Percentiles rank a stretch among this genome's conserved stretches.
Evolutionary conservation across 2,113 vertebrate species (phyloP).

Genomic region (Lophius piscatorius): DNA sequence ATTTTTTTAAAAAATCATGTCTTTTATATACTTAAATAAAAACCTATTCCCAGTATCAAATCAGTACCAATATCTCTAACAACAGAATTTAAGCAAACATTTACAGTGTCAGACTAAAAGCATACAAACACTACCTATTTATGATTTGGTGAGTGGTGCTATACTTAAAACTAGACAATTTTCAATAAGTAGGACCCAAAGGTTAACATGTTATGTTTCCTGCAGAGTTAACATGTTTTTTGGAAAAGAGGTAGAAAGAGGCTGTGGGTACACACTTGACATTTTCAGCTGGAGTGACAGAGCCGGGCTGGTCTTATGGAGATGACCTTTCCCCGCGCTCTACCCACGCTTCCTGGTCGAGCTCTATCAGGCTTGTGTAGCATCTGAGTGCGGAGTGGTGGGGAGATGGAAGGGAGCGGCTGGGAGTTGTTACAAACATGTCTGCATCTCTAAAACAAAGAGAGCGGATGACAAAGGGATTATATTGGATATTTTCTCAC

Average conservation of each 20-base stretch:
- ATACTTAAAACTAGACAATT: background rate
- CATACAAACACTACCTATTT: background rate
- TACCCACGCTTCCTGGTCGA: slow-evolving; percentile 43
- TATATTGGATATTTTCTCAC: slow-evolving; percentile 43
- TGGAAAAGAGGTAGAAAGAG: slow-evolving; percentile 40
- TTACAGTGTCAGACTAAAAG: too few species aligned
- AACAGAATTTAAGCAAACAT: too few species aligned
- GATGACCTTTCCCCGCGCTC: slow-evolving; percentile 76
- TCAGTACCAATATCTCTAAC: too few species aligned
- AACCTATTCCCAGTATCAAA: too few species aligned
- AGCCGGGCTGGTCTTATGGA: slow-evolving; percentile 58
- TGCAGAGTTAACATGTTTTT: slow-evolving; percentile 25
- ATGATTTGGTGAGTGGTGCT: background rate
- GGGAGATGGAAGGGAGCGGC: slow-evolving; percentile 1
- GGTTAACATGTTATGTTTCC: slow-evolving; percentile 15
- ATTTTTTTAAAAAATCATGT: too few species aligned
- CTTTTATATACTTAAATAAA: too few species aligned
- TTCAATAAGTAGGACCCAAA: slow-evolving; percentile 14
- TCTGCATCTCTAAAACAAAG: slow-evolving; percentile 50
- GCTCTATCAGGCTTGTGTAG: slow-evolving; percentile 39
- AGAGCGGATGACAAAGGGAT: slow-evolving; percentile 30
- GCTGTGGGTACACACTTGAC: slow-evolving; percentile 72
- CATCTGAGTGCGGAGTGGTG: background rate
- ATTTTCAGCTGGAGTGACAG: slow-evolving; percentile 81
- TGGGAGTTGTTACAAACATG: slow-evolving; percentile 43